phyloP scores from a whole-genome alignment of 1,140 invertebrate species.

The Macrosteles quadrilineatus region DNA sequence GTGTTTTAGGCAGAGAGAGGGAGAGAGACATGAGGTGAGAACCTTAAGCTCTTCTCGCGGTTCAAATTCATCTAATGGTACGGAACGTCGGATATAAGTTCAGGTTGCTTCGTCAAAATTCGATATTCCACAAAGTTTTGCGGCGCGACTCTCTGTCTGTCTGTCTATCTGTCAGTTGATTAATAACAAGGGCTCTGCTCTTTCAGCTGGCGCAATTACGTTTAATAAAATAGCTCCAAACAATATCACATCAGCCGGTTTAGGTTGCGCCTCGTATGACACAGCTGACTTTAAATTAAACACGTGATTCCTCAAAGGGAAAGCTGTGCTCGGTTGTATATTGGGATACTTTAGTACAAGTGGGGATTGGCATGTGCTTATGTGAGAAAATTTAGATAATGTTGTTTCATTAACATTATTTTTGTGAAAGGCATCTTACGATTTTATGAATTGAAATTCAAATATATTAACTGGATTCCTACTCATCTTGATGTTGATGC shows the following conservation, averaged over 20 bases:
- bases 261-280: neutral
- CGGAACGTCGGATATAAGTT: neutral
- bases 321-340: no score
- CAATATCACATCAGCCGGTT: conserved; percentile 5
- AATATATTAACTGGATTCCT: no score
- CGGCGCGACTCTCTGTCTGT: neutral
- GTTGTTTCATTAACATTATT: no score
- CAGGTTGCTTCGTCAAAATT: neutral
- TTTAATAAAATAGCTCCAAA: conserved; percentile 22
- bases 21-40: no score
- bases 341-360: no score
- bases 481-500: no score
- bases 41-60: neutral
- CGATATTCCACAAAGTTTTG: conserved; percentile 12
- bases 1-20: no score
- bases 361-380: no score
- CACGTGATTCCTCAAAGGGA: conserved; percentile 1
- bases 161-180: conserved; percentile 20
- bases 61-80: conserved; percentile 8
- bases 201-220: conserved; percentile 21
- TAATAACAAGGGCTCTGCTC: conserved; percentile 22
- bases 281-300: neutral
- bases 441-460: no score
- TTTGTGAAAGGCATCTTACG: no score
- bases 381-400: no score